A percentile compares a stretch with the other conserved stretches of the same genome.
phyloP scores from a whole-genome alignment of 2,113 vertebrate species.

The Dicentrarchus labrax region DNA sequence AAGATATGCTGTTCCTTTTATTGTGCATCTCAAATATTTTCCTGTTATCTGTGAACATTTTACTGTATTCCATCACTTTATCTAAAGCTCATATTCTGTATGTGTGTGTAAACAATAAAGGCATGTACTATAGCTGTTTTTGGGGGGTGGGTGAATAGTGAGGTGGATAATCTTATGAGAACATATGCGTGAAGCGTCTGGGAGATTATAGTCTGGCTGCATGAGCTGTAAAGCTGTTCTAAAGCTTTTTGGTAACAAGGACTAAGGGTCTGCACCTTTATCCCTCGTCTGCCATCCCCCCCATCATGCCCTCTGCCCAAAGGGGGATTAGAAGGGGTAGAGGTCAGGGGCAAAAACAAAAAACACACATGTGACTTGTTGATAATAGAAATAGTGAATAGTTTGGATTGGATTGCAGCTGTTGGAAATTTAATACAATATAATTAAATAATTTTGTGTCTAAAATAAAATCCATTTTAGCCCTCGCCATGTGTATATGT shows the following conservation, averaged over 20 bases:
- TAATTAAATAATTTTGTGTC: neutral
- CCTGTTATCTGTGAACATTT: neutral
- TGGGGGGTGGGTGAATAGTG: neutral
- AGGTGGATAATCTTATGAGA: constrained; percentile 66
- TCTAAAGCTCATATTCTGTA: neutral
- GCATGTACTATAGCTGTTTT: constrained; percentile 45
- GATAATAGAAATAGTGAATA: neutral
- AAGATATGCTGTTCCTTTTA: neutral
- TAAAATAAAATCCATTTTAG: too few relatives aligned
- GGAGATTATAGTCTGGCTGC: constrained; percentile 78
- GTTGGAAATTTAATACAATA: neutral
- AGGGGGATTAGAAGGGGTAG: constrained; percentile 52
- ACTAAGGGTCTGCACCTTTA: constrained; percentile 59
- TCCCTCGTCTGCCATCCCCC: constrained; percentile 35
- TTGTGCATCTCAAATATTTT: neutral
- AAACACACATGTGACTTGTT: neutral
- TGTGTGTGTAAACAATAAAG: constrained; percentile 42
- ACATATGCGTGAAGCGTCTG: constrained; percentile 81
- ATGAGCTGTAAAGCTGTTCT: constrained; percentile 72
- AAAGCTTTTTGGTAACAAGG: constrained; percentile 75
- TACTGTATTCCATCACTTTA: neutral
- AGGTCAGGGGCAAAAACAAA: constrained; percentile 49
- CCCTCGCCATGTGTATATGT: neutral
- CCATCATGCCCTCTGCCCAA: constrained; percentile 32
- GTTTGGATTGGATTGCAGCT: neutral